A percentile compares a stretch with the other conserved stretches of the same genome.
Conservation (phyloP, 2,113 vertebrate genomes). For the Scalopus aquaticus region DNA sequence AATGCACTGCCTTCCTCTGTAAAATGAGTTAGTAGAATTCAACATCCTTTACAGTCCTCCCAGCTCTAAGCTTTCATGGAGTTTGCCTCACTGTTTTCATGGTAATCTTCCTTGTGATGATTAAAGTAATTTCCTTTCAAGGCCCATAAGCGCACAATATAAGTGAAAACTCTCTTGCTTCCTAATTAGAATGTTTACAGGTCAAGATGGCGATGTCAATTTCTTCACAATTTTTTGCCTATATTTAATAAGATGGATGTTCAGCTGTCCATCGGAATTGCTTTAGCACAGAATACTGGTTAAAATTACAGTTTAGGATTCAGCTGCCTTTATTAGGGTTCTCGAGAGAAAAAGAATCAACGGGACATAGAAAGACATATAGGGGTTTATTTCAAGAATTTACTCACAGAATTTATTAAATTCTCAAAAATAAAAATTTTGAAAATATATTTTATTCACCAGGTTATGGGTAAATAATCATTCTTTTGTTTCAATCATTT, state of each 20-base stretch:
- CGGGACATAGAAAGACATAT: background rate
- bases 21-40: background rate
- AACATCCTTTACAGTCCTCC: background rate
- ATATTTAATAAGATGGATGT: background rate
- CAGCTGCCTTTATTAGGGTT: background rate
- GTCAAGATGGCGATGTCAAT: background rate
- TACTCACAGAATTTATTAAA: background rate
- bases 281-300: background rate
- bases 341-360: background rate
- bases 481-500: background rate
- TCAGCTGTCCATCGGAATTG: background rate
- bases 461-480: background rate
- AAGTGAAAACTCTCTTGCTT: background rate
- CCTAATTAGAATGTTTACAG: background rate
- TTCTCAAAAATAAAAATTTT: background rate
- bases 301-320: background rate
- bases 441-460: background rate
- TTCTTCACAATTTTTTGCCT: background rate
- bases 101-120: background rate
- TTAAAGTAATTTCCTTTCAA: background rate
- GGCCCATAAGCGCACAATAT: background rate
- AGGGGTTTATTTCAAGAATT: background rate
- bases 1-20: background rate
- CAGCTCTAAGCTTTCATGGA: background rate
- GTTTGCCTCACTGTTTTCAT: background rate